Conservation (phyloP, 2,888 invertebrate genomes). For the Panopea generosa region DNA sequence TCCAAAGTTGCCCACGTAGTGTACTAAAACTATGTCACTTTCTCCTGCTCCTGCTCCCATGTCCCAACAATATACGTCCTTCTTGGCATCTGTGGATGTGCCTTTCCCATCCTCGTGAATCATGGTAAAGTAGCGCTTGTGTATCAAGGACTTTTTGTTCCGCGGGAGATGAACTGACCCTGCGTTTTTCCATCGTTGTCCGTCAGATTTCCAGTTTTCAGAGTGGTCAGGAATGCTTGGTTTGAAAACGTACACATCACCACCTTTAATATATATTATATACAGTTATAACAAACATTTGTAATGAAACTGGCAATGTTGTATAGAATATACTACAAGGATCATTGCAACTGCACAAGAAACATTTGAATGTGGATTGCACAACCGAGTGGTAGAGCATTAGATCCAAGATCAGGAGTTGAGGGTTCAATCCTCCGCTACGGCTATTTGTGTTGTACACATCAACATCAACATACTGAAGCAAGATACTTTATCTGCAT, state of each 20-base stretch:
- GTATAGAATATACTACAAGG: too few relatives aligned
- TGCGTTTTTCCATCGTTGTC: slow-evolving; percentile 37
- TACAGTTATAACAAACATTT: not conserved
- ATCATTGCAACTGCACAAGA: too few relatives aligned
- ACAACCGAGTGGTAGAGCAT: too few relatives aligned
- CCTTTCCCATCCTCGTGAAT: slow-evolving; percentile 10
- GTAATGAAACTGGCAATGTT: not conserved
- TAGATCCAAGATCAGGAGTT: too few relatives aligned
- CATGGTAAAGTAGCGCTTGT: slow-evolving; percentile 23
- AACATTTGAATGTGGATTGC: too few relatives aligned
- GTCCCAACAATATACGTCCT: slow-evolving; percentile 41
- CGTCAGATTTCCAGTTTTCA: slow-evolving; percentile 32
- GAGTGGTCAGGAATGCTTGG: slow-evolving; percentile 1
- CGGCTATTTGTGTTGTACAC: too few relatives aligned
- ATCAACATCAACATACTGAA: too few relatives aligned
- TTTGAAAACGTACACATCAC: slow-evolving; percentile 47
- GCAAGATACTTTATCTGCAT: too few relatives aligned
- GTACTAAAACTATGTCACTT: slow-evolving; percentile 21
- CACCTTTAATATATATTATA: slow-evolving; percentile 33
- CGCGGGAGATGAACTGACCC: slow-evolving; percentile 33
- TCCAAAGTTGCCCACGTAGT: slow-evolving; percentile 33
- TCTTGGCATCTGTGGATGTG: slow-evolving; percentile 7
- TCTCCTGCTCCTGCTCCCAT: slow-evolving; percentile 11
- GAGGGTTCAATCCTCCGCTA: too few relatives aligned
- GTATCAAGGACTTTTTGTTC: slow-evolving; percentile 17